Evolutionary conservation across 92 coral and sea anemone genomes (phyloP), one percentile per base, ranked within the genome.

Genomic region (Nematostella vectensis): DNA sequence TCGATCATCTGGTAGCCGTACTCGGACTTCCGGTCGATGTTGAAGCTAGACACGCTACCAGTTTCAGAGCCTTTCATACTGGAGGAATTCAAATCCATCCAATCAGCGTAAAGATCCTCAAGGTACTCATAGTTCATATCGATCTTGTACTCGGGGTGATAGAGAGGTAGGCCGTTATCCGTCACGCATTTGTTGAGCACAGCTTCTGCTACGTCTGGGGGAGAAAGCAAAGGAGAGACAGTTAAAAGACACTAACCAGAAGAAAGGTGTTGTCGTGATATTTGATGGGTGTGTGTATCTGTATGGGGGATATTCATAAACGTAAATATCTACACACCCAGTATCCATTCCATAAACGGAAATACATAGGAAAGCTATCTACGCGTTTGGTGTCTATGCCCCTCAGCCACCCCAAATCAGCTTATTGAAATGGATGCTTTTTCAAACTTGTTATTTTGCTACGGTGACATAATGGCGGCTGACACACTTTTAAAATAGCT

Each of bases 61-160:
- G 77, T 77, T 23, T 87, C 88, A 4, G 78, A 79, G 15, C 57
- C 81, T 25, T 70, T 56, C 11, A 68, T 74, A 1, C 66, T 76
- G 2, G 61, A 71, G 20, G 2, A 25, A 16, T 58, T 66, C 16
- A 45, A 45, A 2, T 50, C 42, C 29, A 55, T 49, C 97, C 97
- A 89, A 29, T 85, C 87, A 4, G 60, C 55, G 47, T 89, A 89
- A 9, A 89, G 54, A 54, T 89, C 97, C 54, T 89, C 97, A 61
- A 89, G 70, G 64, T 84, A 85, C 60, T 89, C 97, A 51, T 81
- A 89, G 44, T 81, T 68, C 40, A 89, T 39, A 0, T 43, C 43
- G 21, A 85, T 77, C 53, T 67, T 43, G 57, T 85, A 85, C 36
- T 67, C 64, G 50, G 61, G 78, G 29, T 79, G 69, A 57, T 89